Conservation (phyloP, 2,113 vertebrate species). For the Collichthys lucidus region DNA sequence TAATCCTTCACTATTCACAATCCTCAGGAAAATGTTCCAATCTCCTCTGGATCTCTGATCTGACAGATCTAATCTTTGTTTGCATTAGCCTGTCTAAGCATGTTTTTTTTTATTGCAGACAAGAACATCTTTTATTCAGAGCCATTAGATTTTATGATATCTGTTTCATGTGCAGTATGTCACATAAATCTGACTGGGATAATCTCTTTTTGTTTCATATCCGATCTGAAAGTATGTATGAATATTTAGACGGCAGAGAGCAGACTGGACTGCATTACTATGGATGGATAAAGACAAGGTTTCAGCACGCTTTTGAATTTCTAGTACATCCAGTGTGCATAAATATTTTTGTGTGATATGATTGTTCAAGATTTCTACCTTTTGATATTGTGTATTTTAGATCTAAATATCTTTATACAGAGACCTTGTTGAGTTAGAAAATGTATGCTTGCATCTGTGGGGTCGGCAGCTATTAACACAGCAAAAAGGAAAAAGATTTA, state of each 20-base stretch:
- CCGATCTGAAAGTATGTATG: background rate
- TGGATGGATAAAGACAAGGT: background rate
- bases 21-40: slow-evolving; percentile 75
- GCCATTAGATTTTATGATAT: slow-evolving; percentile 50
- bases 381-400: background rate
- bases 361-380: background rate
- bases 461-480: background rate
- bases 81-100: slow-evolving; percentile 49
- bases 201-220: slow-evolving; percentile 21
- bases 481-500: background rate
- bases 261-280: background rate
- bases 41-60: slow-evolving; percentile 64
- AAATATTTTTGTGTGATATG: background rate
- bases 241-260: background rate
- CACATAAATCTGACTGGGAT: background rate
- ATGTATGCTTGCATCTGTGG: background rate
- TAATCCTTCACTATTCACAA: slow-evolving; percentile 80
- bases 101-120: slow-evolving; percentile 37
- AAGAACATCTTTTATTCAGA: slow-evolving; percentile 8
- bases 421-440: background rate
- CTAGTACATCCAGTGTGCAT: background rate
- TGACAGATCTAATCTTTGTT: slow-evolving; percentile 70
- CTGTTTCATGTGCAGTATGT: slow-evolving; percentile 44
- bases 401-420: background rate
- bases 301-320: background rate